Evolutionary conservation across 1,140 invertebrate species (phyloP), one percentile per base, ranked within the genome.

Genomic region (Panagrolaimus sp.): DNA sequence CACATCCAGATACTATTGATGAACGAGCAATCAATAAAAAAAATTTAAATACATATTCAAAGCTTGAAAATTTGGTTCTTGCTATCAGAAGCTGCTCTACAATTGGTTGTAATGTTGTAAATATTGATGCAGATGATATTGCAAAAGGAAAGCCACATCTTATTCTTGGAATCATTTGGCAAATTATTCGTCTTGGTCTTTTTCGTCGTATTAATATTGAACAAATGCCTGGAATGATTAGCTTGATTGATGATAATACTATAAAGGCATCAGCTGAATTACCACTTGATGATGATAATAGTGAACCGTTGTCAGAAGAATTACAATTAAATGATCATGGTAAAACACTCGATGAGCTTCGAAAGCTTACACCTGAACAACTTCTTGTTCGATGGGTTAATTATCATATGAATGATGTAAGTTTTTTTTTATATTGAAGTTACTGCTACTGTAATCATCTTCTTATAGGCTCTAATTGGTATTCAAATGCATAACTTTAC

Each of bases 371-470:
- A 0, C 95, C 95, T 0, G 96, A 98, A 86, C 90, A 92, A n/a
- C 96, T 98, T 77, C 87, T 99, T 0, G 85, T 98, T 9, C 88
- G 96, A 77, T 98, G 96, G 96, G 95, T 98, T 38, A 99, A 99
- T 85, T 93, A 97, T 84, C 96, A 98, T 83, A 84, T 98, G 81
- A 89, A 91, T 80, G 87, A 88, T 42, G 91, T 92, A 44, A 0
- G 8, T 31, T 16, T 38, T 16, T 43, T n/a, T n/a, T n/a, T n/a
- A n/a, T n/a, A 5, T 8, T 9, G 2, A 23, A 11, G n/a, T 4
- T 38, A 38, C 7, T 38, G 2, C 31, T 38, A 4, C 31, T 38
- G 2, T 38, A 38, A 7, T 4, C 2, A 38, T 38, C 7, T 4
- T 4, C 7, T 38, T 38, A 4, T 63, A 78, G 25, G 81, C 85